Evolutionary conservation across 53 echinoderm and acorn worm species (phyloP).

Genomic region (Echinarachnius parma): DNA sequence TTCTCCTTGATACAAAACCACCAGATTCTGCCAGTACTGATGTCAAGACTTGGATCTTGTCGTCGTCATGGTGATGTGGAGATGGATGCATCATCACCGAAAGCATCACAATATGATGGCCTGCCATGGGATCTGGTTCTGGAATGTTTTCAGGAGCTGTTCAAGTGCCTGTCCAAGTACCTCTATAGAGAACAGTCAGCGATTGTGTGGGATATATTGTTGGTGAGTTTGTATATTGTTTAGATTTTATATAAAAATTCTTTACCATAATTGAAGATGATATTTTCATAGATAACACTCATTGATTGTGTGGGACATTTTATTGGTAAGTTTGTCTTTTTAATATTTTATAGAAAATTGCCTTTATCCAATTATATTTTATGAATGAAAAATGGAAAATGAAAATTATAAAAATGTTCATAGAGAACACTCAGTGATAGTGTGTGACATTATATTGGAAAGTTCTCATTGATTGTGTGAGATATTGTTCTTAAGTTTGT

Average conservation of each 20-base stretch:
- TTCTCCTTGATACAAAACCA: too few relatives aligned
- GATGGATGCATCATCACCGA: too few relatives aligned
- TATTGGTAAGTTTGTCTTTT: conserved; percentile 37
- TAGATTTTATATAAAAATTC: too few relatives aligned
- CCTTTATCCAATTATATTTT: too few relatives aligned
- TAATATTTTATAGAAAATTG: too few relatives aligned
- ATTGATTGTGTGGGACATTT: conserved; percentile 22
- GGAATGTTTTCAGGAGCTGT: conserved; percentile 52
- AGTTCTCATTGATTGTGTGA: too few relatives aligned
- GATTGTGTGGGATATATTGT: conserved; percentile 29
- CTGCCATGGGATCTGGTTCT: conserved; percentile 68
- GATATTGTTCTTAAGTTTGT: too few relatives aligned
- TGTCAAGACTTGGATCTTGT: conserved; percentile 60
- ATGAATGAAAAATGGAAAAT: too few relatives aligned
- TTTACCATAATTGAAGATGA: too few relatives aligned
- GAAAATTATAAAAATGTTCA: too few relatives aligned
- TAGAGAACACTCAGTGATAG: conserved; percentile 14
- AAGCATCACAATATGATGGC: not conserved
- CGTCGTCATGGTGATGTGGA: not conserved
- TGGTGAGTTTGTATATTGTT: conserved; percentile 35
- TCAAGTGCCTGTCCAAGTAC: conserved; percentile 54
- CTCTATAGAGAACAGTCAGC: conserved; percentile 20
- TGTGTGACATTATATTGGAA: conserved; percentile 38
- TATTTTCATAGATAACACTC: conserved; percentile 31
- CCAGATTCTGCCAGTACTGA: conserved; percentile 66